Evolutionary conservation across 1,140 invertebrate species (phyloP).

Genomic region (Drosophila eugracilis): DNA sequence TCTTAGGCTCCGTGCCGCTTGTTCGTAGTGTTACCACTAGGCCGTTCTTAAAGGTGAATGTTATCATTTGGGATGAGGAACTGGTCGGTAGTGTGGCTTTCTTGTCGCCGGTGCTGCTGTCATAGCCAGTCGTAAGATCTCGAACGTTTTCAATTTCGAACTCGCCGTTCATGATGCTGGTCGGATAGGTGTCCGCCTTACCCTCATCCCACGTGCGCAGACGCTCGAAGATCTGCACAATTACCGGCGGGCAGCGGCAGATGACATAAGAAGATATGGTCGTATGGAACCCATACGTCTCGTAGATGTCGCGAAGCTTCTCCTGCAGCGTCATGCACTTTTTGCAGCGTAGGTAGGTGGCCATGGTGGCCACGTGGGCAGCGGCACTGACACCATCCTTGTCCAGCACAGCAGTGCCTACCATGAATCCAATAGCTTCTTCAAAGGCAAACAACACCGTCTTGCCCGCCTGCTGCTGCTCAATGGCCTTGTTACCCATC

Average conservation of each 20-base stretch:
- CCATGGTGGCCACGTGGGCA: conserved; percentile 91
- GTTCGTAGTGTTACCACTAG: conserved; percentile 95
- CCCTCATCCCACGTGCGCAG: conserved; percentile 90
- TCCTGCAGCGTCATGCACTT: conserved; percentile 88
- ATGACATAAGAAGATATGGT: conserved; percentile 95
- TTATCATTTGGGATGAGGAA: conserved; percentile 96
- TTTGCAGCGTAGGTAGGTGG: conserved; percentile 89
- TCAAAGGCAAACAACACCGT: conserved; percentile 97
- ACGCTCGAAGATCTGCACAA: conserved; percentile 92
- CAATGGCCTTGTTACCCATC: conserved; percentile 96
- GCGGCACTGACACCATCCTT: conserved; percentile 98
- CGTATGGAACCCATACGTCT: conserved; percentile 94
- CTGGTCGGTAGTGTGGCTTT: conserved; percentile 92
- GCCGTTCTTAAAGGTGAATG: conserved; percentile 95
- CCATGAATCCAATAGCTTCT: conserved; percentile 98
- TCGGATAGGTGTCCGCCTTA: conserved; percentile 88
- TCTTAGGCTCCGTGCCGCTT: conserved; percentile 99
- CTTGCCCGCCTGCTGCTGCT: conserved; percentile 90
- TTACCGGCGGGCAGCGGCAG: conserved; percentile 90
- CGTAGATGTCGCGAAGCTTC: conserved; percentile 94
- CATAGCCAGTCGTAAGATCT: conserved; percentile 96
- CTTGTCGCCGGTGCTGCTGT: conserved; percentile 90
- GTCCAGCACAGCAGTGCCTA: conserved; percentile 93
- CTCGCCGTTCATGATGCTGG: conserved; percentile 88
- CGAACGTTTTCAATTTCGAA: conserved; percentile 91